Percentiles rank a stretch among this genome's conserved stretches.
Evolutionary conservation across 2,113 vertebrate genomes (phyloP).

Genomic region (Archilochus colubris): DNA sequence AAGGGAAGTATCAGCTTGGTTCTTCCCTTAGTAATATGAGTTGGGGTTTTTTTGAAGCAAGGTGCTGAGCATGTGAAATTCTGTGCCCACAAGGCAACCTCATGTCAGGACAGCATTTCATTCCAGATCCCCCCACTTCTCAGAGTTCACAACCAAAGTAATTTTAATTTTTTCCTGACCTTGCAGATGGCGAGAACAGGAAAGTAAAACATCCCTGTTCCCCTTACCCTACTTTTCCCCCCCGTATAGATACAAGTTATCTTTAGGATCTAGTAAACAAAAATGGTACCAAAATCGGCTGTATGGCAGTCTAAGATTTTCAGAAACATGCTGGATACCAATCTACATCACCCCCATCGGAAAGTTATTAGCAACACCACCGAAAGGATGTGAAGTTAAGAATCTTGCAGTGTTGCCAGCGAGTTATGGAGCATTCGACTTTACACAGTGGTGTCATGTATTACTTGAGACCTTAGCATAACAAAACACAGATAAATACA

Average conservation of each 20-base stretch:
- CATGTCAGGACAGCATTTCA: background rate
- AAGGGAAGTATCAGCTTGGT: background rate
- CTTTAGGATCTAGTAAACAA: background rate
- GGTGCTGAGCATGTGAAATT: slow-evolving; percentile 1
- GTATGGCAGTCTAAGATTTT: background rate
- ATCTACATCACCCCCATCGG: background rate
- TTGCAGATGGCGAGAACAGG: background rate
- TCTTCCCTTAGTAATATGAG: background rate
- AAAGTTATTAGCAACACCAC: background rate
- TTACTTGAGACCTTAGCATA: background rate
- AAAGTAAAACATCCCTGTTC: background rate
- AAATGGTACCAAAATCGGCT: background rate
- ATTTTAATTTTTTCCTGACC: background rate
- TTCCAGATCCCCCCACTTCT: background rate
- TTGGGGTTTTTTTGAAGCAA: background rate
- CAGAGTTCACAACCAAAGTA: background rate
- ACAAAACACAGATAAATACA: background rate
- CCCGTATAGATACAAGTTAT: background rate
- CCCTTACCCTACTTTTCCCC: background rate
- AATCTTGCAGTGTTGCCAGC: background rate
- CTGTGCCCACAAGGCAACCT: slow-evolving; percentile 1
- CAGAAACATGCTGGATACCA: background rate
- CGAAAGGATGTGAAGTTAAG: background rate
- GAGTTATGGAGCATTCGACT: background rate
- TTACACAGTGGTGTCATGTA: background rate